Base-by-base conservation (phyloP, 2,888 invertebrate genomes). In the Erebia palarica region DNA sequence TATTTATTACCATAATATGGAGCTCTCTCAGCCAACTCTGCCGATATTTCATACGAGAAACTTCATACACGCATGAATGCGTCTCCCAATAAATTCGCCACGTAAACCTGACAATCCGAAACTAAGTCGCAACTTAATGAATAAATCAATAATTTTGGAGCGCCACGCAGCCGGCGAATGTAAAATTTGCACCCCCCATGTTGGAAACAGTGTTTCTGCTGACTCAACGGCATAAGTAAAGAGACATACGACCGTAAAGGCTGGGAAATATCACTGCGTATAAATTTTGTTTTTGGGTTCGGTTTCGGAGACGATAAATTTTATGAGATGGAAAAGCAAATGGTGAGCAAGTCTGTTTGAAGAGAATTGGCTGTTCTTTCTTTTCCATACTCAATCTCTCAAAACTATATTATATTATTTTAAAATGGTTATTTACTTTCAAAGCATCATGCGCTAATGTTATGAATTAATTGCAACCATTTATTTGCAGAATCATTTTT, bases 111-210 rank as follows among this genome's bases (percentile, higher is more conserved):
- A 77, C 78, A 77, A 81, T 74, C 71, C 73, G 63, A 76, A 78
- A 81, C 80, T 81, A 79, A 82, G 80, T 84, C 81, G 80, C 76
- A 81, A 84, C 80, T 79, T 84, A 85, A 86, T 86, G 86, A 86
- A 86, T 86, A 86, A 80, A 86, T 88, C 85, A 83, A 87, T 87
- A 85, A 78, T 80, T 82, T 79, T 78, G 77, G 80, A 80, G 76
- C 77, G 74, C 75, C 69, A 74, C 73, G 75, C 76, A 71, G 74
- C 73, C 68, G 74, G 77, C 64, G 77, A 79, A 81, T 83, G 82
- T 83, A 81, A 80, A 84, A 84, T 85, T 83, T 84, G 81, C 82
- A 83, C 78, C 73, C 76, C 79, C 80, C 77, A 73, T 77, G 73
- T 73, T 76, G 77, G 75, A 73, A 75, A 70, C 75, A 72, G 75